phyloP scores from a whole-genome alignment of 2,797 vertebrate species.

The Microctenopoma lineatum region DNA sequence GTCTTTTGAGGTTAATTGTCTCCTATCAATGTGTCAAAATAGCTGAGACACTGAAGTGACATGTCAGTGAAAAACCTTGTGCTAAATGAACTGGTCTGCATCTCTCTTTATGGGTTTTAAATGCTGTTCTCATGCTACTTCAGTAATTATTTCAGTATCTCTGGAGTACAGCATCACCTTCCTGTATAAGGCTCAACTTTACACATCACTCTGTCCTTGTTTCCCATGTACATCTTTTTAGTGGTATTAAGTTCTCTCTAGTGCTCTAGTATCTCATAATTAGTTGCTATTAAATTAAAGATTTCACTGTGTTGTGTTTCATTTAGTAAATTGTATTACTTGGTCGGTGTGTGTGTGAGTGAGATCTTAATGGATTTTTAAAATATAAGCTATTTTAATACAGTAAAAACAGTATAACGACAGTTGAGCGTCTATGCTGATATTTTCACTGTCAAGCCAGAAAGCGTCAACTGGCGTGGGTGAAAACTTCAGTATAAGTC shows the following conservation, averaged over 20 bases:
- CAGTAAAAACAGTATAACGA: neutral
- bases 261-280: neutral
- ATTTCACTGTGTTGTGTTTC: neutral
- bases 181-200: neutral
- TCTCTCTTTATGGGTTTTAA: neutral
- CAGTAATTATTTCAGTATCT: neutral
- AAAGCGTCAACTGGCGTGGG: slow-evolving; percentile 24
- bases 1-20: neutral
- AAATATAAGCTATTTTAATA: neutral
- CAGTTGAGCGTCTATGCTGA: neutral
- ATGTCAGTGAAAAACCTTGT: neutral
- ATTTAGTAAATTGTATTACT: neutral
- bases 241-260: neutral
- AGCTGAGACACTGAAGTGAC: neutral
- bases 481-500: slow-evolving; percentile 33
- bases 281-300: accelerated
- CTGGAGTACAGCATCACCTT: neutral
- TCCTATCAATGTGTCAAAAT: neutral
- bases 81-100: neutral
- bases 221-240: neutral
- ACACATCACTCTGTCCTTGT: neutral
- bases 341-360: neutral
- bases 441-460: slow-evolving; percentile 27
- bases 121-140: neutral
- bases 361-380: neutral